Evolutionary conservation across 2,113 vertebrate species (phyloP).

Genomic region (Petroica traversi): DNA sequence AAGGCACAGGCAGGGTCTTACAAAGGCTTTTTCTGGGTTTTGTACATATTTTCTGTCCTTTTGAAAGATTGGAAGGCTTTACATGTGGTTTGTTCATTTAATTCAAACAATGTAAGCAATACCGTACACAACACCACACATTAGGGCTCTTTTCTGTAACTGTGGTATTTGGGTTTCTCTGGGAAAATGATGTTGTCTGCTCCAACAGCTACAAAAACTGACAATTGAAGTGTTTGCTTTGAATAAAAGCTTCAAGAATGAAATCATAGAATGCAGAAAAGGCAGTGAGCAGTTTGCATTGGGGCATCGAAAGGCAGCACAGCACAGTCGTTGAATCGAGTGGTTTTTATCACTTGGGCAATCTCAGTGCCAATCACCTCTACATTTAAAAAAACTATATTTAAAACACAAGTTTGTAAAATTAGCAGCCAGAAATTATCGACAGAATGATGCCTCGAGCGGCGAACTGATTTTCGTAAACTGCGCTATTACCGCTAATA

Average conservation of each 20-base stretch:
- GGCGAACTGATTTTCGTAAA: background rate
- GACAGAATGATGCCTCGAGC: background rate
- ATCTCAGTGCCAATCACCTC: background rate
- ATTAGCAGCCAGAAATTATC: background rate
- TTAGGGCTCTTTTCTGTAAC: background rate
- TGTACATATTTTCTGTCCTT: background rate
- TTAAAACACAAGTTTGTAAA: background rate
- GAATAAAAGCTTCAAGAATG: background rate
- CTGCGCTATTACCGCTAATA: background rate
- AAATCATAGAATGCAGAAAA: background rate
- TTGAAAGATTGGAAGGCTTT: background rate
- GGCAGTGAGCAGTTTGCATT: background rate
- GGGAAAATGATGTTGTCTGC: background rate
- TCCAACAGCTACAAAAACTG: background rate
- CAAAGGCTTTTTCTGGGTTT: background rate
- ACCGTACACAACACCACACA: accelerated
- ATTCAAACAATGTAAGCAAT: background rate
- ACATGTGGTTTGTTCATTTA: background rate
- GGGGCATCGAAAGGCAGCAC: background rate
- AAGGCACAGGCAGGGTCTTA: background rate
- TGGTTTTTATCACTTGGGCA: background rate
- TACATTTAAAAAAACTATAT: background rate
- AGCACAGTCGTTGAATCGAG: background rate
- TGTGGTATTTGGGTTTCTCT: background rate
- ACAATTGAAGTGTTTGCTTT: background rate